Conservation (phyloP, 2,113 vertebrate species). For the Oreochromis aureus region DNA sequence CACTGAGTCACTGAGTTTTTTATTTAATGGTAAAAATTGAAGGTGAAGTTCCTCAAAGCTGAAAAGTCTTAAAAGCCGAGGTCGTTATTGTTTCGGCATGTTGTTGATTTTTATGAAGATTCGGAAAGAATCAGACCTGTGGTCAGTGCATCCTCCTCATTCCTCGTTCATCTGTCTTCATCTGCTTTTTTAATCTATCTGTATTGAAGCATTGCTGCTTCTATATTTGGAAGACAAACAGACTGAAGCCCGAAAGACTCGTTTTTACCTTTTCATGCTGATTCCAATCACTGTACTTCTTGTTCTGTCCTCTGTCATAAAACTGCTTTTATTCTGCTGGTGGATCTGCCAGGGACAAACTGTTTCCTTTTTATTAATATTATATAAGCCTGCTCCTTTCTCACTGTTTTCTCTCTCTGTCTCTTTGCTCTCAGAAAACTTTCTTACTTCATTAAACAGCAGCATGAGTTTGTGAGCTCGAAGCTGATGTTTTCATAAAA, state of each 20-base stretch:
- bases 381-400: not conserved
- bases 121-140: not conserved
- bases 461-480: not conserved
- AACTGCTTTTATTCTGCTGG: not conserved
- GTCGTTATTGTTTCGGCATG: not conserved
- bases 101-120: not conserved
- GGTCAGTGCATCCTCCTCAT: not conserved
- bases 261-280: not conserved
- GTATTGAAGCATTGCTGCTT: not conserved
- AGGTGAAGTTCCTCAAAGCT: not conserved
- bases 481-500: not conserved
- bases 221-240: not conserved
- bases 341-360: not conserved
- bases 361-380: not conserved
- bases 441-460: not conserved
- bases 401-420: not conserved
- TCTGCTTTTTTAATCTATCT: not conserved
- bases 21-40: not conserved
- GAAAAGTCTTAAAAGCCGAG: not conserved
- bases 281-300: not conserved
- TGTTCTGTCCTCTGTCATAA: not conserved
- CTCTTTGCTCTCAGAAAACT: not conserved
- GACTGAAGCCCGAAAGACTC: not conserved
- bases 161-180: not conserved
- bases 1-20: not conserved